phyloP scores from a whole-genome alignment of 2,113 vertebrate genomes.

The Urocitellus parryii region DNA sequence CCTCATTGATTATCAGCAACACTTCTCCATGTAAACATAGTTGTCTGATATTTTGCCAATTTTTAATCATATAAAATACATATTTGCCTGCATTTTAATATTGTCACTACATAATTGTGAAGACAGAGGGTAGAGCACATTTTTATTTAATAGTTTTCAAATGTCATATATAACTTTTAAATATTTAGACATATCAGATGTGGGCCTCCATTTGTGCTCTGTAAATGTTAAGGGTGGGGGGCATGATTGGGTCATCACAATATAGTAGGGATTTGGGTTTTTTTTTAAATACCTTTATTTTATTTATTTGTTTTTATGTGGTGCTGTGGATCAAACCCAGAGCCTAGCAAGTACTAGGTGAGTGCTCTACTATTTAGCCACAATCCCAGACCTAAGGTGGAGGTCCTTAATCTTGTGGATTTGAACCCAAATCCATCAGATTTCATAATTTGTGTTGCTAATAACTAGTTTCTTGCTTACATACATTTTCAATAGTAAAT shows the following conservation, averaged over 20 bases:
- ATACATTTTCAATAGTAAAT: not conserved
- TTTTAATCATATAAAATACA: not conserved
- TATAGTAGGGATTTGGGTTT: not conserved
- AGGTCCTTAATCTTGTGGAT: too few relatives aligned
- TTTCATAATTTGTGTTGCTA: not conserved
- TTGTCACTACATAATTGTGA: not conserved
- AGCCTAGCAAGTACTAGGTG: too few relatives aligned
- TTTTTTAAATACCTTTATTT: too few relatives aligned
- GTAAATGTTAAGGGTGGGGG: not conserved
- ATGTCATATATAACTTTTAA: not conserved
- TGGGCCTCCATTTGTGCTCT: not conserved
- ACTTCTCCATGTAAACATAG: not conserved
- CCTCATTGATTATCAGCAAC: not conserved
- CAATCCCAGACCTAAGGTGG: too few relatives aligned
- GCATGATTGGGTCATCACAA: rapidly evolving
- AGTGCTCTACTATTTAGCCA: too few relatives aligned
- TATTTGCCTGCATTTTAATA: not conserved
- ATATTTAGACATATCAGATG: not conserved
- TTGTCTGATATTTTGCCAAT: not conserved
- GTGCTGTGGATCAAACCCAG: too few relatives aligned
- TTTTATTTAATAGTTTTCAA: not conserved
- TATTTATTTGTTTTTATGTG: too few relatives aligned
- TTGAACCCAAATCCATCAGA: not conserved
- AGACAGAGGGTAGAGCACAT: not conserved
- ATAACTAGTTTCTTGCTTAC: not conserved